Evolutionary conservation across 2,113 vertebrate genomes (phyloP).

Genomic region (Laticauda laticaudata): DNA sequence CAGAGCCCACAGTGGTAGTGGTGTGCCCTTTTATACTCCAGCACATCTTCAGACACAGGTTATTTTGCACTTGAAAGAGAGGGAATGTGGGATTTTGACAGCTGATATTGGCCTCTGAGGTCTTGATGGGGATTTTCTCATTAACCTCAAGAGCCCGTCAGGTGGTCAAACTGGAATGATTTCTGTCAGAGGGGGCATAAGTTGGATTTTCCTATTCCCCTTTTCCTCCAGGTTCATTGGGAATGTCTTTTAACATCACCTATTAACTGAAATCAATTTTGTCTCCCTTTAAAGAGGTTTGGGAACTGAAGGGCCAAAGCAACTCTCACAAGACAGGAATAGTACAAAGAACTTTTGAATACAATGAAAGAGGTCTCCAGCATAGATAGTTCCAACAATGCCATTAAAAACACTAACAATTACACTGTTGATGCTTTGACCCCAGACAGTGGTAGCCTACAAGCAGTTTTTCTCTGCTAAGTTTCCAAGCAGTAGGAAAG

Average conservation of each 20-base stretch:
- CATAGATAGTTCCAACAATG: neutral
- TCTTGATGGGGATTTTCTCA: constrained; percentile 83
- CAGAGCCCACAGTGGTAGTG: constrained; percentile 73
- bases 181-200: constrained; percentile 73
- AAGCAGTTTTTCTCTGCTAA: neutral
- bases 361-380: neutral
- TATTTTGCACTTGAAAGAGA: constrained; percentile 83
- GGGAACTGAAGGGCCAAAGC: constrained; percentile 9
- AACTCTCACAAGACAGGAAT: neutral
- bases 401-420: constrained; percentile 19
- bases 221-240: constrained; percentile 19
- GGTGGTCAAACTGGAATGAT: constrained; percentile 72
- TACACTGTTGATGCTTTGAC: constrained; percentile 23
- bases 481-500: neutral
- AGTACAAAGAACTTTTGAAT: neutral
- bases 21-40: constrained; percentile 78
- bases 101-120: constrained; percentile 78
- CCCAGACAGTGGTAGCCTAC: fast-evolving
- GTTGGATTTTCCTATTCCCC: constrained; percentile 57
- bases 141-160: constrained; percentile 78
- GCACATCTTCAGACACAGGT: constrained; percentile 81
- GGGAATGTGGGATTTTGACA: constrained; percentile 80
- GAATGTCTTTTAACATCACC: constrained; percentile 29
- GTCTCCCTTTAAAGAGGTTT: constrained; percentile 6
- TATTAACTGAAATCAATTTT: neutral